phyloP scores from a whole-genome alignment of 2,797 vertebrate species.

The Pipistrellus pipistrellus region DNA sequence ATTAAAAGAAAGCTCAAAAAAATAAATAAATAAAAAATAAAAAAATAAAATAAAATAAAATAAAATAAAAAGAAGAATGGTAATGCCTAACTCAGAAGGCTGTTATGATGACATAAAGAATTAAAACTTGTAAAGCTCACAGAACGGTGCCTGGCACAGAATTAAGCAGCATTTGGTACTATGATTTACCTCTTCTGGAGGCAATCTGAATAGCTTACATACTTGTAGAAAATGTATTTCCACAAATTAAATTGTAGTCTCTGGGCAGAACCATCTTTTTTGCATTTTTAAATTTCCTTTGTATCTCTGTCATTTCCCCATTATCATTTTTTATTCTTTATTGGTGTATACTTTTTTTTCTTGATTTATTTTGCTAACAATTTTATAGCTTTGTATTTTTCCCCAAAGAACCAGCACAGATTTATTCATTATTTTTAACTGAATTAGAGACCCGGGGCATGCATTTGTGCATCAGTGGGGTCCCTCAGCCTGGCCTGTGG shows the following conservation, averaged over 20 bases:
- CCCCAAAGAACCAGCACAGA: background rate
- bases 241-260: conserved; percentile 52
- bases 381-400: background rate
- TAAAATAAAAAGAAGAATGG: background rate
- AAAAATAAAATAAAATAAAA: too few relatives aligned
- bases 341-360: background rate
- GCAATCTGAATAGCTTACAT: conserved; percentile 22
- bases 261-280: background rate
- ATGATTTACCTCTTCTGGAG: background rate
- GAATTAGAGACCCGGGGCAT: too few relatives aligned
- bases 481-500: too few relatives aligned
- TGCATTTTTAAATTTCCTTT: conserved; percentile 41
- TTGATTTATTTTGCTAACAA: conserved; percentile 22
- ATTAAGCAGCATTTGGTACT: background rate
- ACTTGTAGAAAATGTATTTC: conserved; percentile 46
- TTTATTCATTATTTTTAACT: conserved; percentile 36
- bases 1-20: too few relatives aligned
- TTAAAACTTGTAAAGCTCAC: background rate
- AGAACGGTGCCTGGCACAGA: background rate
- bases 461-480: too few relatives aligned
- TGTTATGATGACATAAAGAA: conserved; percentile 2
- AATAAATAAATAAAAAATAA: too few relatives aligned
- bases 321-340: conserved; percentile 48
- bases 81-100: background rate
- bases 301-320: background rate